These are phyloP conservation scores for Brachionus calyciflorus DNA, from an alignment of 1,140 invertebrate species.

Conservation along the genomic window DNA sequence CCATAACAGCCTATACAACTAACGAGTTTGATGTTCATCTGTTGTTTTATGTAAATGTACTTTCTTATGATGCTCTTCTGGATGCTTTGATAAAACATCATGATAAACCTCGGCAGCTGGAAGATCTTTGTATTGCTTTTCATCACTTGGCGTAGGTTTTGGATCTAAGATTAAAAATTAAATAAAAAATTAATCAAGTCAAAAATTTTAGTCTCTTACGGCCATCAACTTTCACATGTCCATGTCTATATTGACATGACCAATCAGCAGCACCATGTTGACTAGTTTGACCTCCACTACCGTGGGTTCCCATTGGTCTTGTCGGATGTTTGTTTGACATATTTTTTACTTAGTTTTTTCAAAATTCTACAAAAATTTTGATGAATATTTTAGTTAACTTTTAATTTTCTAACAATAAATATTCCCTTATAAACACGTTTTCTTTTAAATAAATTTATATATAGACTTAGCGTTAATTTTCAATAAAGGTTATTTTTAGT, in stretches of 20 bases:
- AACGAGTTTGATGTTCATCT: not conserved
- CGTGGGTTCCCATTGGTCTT: constrained; percentile 10
- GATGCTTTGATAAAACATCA: not conserved
- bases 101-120: constrained; percentile 25
- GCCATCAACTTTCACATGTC: constrained; percentile 15
- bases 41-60: not conserved
- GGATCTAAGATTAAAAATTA: not conserved
- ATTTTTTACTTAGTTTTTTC: no score
- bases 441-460: no score
- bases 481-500: not conserved
- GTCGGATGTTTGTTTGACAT: constrained; percentile 7
- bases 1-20: not conserved
- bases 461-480: no score
- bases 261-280: constrained; percentile 1
- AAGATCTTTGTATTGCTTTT: constrained; percentile 21
- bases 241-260: not conserved
- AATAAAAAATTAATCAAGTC: not conserved
- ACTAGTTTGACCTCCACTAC: not conserved
- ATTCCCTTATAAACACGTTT: no score
- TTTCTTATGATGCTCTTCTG: constrained; percentile 33
- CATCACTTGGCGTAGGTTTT: constrained; percentile 2
- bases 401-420: no score
- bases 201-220: not conserved
- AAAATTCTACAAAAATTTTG: no score
- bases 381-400: no score